These are phyloP conservation scores for Agrochola circellaris DNA, from an alignment of 2,888 invertebrate species.

Conservation along the genomic window DNA sequence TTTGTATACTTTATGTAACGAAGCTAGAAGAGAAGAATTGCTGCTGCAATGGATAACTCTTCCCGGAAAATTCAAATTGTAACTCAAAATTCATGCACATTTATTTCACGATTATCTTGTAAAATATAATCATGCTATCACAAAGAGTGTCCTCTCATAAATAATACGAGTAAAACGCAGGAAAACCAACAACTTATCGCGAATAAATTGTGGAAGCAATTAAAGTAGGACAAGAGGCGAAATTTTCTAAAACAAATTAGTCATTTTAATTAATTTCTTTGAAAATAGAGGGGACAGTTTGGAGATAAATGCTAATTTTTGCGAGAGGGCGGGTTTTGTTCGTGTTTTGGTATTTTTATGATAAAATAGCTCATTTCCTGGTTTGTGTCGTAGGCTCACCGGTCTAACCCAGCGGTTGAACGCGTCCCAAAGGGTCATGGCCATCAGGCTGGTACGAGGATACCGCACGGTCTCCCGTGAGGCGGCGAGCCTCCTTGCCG, in stretches of 20 bases:
- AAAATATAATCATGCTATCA: conserved; percentile 47
- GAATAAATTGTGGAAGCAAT: conserved; percentile 64
- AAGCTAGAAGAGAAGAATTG: background rate
- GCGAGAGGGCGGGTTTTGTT: background rate
- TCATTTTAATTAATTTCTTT: conserved; percentile 64
- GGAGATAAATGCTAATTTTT: conserved; percentile 35
- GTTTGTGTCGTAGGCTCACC: no score
- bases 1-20: no score
- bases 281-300: conserved; percentile 45
- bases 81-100: conserved; percentile 24
- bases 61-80: background rate
- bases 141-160: conserved; percentile 49
- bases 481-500: no score
- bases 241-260: conserved; percentile 62
- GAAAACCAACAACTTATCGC: conserved; percentile 52
- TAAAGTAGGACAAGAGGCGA: conserved; percentile 41
- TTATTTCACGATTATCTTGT: conserved; percentile 43
- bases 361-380: background rate
- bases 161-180: conserved; percentile 47
- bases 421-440: no score
- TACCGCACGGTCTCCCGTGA: no score
- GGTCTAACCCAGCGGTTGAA: no score
- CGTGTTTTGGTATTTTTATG: background rate
- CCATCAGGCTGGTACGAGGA: no score
- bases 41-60: background rate